Base-by-base conservation (phyloP, 92 coral and sea anemone genomes). In the Palythoa grandis region DNA sequence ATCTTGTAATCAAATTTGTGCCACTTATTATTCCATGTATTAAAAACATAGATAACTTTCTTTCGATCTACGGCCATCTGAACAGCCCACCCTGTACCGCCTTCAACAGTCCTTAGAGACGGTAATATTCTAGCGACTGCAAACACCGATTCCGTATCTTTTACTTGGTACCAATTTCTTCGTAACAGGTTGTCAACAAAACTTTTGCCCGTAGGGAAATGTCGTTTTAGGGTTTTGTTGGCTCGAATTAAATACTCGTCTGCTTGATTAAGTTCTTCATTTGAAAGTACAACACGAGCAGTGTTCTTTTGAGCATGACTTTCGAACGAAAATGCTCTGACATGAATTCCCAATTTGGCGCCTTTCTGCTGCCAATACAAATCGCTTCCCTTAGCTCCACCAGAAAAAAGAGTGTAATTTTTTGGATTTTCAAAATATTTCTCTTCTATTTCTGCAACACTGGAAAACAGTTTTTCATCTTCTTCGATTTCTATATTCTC, bases 51-150 rank as follows among this genome's bases (percentile, higher is more conserved):
- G 1, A 89, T 89, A 11, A 74, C 68, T 48, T 89, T 89, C 63
- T 54, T 67, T 58, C 29, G 43, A 52, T 89, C 89, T 15, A 89
- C 39, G 38, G 92, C 92, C 92, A 89, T 89, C 61, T 89, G 92
- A 43, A 89, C 92, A 20, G 92, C 92, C 92, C 92, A 89, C 3
- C 92, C 92, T 6, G 92, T 89, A 5, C 92, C 92, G 25, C 92
- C 92, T 75, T 86, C 90, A 24, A 89, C 87, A 53, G 67, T 82
- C 56, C 24, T 83, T 43, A 78, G 80, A 25, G 79, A 74, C 13
- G 88, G 75, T 48, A 68, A 82, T 15, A 90, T 50, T 77, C 39
- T 56, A 38, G 87, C 88, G 43, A 90, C 50, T 47, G 92, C 90
- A 82, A 86, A 90, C 63, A 90, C 92, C 10, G 85, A 82, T 7